Percentiles rank a stretch among this genome's conserved stretches.
Conservation (phyloP, 1,140 invertebrate species). For the Acyrthosiphon pisum region DNA sequence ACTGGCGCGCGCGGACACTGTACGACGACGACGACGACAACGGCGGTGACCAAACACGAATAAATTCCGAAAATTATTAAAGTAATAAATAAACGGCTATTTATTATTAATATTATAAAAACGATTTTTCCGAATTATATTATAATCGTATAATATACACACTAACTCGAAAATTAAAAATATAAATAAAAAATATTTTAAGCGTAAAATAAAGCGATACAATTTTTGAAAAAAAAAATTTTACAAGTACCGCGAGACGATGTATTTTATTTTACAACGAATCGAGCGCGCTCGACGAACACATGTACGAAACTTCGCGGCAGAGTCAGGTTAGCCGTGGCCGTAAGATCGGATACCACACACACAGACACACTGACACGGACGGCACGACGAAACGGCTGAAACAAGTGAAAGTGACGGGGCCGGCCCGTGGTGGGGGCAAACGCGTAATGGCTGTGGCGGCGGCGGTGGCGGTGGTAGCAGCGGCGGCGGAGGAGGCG, state of each 20-base stretch:
- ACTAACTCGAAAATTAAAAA: neutral
- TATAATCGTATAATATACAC: neutral
- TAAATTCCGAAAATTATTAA: neutral
- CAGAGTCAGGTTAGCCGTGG: slow-evolving; percentile 41
- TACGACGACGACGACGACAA: neutral
- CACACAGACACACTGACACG: slow-evolving; percentile 58
- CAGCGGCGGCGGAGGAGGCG: neutral
- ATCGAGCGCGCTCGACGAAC: slow-evolving; percentile 40
- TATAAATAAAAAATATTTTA: slow-evolving; percentile 24
- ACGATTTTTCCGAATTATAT: neutral
- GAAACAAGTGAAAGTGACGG: slow-evolving; percentile 56
- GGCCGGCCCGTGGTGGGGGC: slow-evolving; percentile 47
- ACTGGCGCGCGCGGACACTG: slow-evolving; percentile 33
- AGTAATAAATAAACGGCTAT: neutral
- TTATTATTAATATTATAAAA: neutral
- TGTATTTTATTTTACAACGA: neutral
- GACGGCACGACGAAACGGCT: slow-evolving; percentile 50
- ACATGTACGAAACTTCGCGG: slow-evolving; percentile 51
- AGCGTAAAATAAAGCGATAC: neutral
- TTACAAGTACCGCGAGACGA: slow-evolving; percentile 22
- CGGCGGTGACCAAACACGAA: slow-evolving; percentile 16
- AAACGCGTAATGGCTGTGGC: slow-evolving; percentile 35
- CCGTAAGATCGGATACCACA: slow-evolving; percentile 35
- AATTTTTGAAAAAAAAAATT: neutral
- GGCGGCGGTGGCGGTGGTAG: neutral